phyloP scores from a whole-genome alignment of 2,888 invertebrate species.

The Acanthosoma haemorrhoidale region DNA sequence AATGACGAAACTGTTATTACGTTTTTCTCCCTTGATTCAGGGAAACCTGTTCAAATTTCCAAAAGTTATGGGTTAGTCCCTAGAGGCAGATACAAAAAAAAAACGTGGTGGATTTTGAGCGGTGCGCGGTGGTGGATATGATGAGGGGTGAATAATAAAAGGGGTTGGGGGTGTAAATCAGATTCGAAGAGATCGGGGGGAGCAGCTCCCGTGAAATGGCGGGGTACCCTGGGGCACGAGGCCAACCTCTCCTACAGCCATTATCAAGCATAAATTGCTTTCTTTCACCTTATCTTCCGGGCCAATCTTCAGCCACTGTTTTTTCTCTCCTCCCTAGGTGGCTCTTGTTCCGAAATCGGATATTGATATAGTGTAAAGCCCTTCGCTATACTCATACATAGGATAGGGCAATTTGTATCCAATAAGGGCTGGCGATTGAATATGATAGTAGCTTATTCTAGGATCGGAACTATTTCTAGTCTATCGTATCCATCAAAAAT shows the following conservation, averaged over 20 bases:
- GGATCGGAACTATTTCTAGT: too few relatives aligned
- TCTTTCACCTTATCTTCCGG: neutral
- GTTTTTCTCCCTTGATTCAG: too few relatives aligned
- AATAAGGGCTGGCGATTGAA: too few relatives aligned
- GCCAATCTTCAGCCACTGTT: neutral
- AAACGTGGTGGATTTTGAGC: neutral
- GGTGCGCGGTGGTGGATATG: neutral
- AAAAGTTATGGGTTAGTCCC: too few relatives aligned
- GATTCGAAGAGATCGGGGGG: neutral
- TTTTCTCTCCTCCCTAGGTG: too few relatives aligned
- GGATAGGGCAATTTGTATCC: neutral
- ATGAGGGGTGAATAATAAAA: slow-evolving; percentile 10
- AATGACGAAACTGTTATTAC: too few relatives aligned
- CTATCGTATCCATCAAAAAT: too few relatives aligned
- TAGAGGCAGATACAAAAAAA: neutral
- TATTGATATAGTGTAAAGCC: neutral
- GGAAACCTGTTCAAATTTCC: too few relatives aligned
- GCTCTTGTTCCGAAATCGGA: slow-evolving; percentile 4
- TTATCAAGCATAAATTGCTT: neutral
- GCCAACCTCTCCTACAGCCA: neutral
- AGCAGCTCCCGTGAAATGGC: too few relatives aligned
- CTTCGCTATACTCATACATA: neutral
- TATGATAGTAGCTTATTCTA: too few relatives aligned
- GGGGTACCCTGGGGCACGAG: neutral
- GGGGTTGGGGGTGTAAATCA: neutral